Base-by-base conservation (phyloP, 2,888 invertebrate genomes). In the Helleia helle region DNA sequence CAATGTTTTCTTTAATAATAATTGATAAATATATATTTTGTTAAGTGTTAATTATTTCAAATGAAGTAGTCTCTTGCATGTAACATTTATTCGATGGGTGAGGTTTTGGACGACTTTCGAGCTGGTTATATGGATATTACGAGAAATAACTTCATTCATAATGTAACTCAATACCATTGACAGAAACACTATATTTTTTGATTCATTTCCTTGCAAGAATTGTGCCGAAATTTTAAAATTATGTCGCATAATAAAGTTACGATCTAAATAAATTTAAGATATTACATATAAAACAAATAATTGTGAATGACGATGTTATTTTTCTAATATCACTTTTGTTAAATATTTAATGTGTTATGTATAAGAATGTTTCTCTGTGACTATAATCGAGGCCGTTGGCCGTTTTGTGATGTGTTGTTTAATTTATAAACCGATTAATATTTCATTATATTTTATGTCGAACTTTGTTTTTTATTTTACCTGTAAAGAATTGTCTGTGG, bases 31-130 rank as follows among this genome's bases (percentile, higher is more conserved):
- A n/a, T n/a, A n/a, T n/a, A 18, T 18, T 4, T 4, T 18, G 18
- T 18, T n/a, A 31, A 11, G 15, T 17, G n/a, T 31, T 40, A 30
- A 8, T 11, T 12, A n/a, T 36, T 26, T 34, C 8, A 2, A 14
- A 24, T 17, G 7, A 31, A 24, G 15, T 34, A n/a, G 13, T 31
- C 30, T 22, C 46, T 48, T 46, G 34, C 40, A 39, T 46, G 43
- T 41, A 36, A 37, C 18, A 39, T 29, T 41, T 38, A 17, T 12
- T 34, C 9, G 22, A 11, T 29, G 22, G 38, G 11, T 31, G 12
- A 26, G 26, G 9, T 22, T 2, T 22, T 29, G 27, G 47, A 46
- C 50, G 50, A 50, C 46, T 30, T 40, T 37, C 43, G 48, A 46
- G 44, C 38, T 28, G 44, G 40, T 39, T 38, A 42, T 36, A 37